Percentiles rank a stretch among this genome's conserved stretches.
phyloP scores from a whole-genome alignment of 2,797 vertebrate species.

The Margarornis squamiger region DNA sequence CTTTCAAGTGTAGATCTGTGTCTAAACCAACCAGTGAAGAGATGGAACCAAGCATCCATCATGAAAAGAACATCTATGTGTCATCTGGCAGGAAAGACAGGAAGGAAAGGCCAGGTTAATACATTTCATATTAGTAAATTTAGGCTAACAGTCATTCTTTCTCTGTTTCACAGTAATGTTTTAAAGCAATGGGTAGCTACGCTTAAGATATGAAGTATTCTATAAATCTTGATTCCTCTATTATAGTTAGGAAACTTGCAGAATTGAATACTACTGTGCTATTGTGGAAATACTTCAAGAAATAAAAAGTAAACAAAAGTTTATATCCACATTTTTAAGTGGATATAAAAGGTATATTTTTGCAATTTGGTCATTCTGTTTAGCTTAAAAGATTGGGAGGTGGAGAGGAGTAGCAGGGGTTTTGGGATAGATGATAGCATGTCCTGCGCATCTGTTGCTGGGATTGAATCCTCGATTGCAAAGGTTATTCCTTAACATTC shows the following conservation, averaged over 20 bases:
- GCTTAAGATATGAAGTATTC: neutral
- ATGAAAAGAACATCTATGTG: neutral
- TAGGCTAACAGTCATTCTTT: neutral
- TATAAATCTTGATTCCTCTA: neutral
- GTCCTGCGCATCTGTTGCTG: neutral
- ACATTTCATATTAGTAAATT: neutral
- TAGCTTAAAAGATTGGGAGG: neutral
- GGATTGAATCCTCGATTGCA: neutral
- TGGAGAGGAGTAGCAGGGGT: neutral
- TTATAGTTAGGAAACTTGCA: neutral
- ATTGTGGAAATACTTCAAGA: neutral
- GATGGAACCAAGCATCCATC: neutral
- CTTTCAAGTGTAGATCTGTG: neutral
- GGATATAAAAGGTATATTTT: neutral
- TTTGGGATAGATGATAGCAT: neutral
- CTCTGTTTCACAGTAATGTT: neutral
- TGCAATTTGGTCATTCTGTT: neutral
- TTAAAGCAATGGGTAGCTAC: neutral
- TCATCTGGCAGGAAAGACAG: neutral
- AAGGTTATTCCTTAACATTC: constrained; percentile 2
- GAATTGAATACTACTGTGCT: neutral
- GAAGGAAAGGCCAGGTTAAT: neutral
- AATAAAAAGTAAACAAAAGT: neutral
- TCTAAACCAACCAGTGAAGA: neutral
- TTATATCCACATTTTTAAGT: neutral